Evolutionary conservation across 2,888 invertebrate genomes (phyloP).

Genomic region (Ennomos quercinarius): DNA sequence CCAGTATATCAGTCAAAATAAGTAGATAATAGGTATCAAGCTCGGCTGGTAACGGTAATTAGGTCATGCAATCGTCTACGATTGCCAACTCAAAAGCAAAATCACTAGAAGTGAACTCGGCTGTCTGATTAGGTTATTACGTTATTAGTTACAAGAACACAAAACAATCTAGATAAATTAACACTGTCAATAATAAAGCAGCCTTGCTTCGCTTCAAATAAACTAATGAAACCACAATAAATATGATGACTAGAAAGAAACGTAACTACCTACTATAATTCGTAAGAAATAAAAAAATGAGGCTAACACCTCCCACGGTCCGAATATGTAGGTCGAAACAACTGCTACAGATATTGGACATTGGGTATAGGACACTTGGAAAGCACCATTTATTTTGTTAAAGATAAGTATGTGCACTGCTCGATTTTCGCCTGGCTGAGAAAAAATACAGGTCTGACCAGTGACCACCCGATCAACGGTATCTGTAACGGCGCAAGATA

Average conservation of each 20-base stretch:
- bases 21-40: no score
- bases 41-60: no score
- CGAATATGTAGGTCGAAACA: conserved; percentile 56
- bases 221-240: conserved; percentile 6
- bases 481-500: conserved; percentile 76
- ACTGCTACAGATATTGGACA: conserved; percentile 30
- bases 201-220: background rate
- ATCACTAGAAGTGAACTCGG: background rate
- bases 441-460: conserved; percentile 80
- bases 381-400: conserved; percentile 42
- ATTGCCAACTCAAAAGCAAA: background rate
- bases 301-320: conserved; percentile 51
- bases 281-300: conserved; percentile 39
- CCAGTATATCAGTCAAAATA: no score
- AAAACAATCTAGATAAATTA: conserved; percentile 4
- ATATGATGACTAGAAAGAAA: conserved; percentile 7
- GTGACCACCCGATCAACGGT: conserved; percentile 80
- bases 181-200: background rate
- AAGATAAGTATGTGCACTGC: conserved; percentile 52
- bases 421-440: conserved; percentile 68
- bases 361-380: conserved; percentile 38
- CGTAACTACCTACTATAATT: conserved; percentile 4
- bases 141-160: background rate
- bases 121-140: background rate
- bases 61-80: no score